Evolutionary conservation across 2,888 invertebrate genomes (phyloP), one percentile per base, ranked within the genome.

Genomic region (Epirrita christyi): DNA sequence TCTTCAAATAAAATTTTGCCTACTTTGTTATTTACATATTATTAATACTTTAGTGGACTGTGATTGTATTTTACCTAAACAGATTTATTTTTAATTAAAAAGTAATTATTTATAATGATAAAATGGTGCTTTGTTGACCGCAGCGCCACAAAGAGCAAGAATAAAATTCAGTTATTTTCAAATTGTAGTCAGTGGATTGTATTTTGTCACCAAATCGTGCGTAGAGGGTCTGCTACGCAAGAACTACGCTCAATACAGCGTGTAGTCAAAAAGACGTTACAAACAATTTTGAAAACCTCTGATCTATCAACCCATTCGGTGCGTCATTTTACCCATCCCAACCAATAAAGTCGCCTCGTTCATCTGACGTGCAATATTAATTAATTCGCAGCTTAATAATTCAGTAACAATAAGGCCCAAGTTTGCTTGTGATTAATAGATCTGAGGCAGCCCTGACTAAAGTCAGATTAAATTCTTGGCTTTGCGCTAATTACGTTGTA

Each of bases 311-410:
- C 59, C 44, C 13, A 59, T 59, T 53, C 7, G 3, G 45, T 64
- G 75, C 75, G 67, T 55, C 67, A 76, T 72, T 63, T 71, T 76
- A 70, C 41, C 7, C 10, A 45, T 59, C 61, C 56, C 13, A 53
- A 42, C 56, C 67, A 63, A 64, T 56, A 62, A 58, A 54, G 60
- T 67, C 58, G 53, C 56, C 51, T 58, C 52, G 61, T 58, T 63
- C 46, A 70, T 63, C 68, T 67, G 73, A 71, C 68, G 64, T 67
- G 67, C 68, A 64, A 63, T 72, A 73, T 75, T 75, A 76, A 76
- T 76, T 76, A 76, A 72, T 72, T 69, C 64, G 60, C 54, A 62
- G 64, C 67, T 67, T 70, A 69, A 70, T 71, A 70, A 68, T 73
- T 68, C 62, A 61, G 62, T 68, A 68, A 71, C 67, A 68, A 64